Evolutionary conservation across 2,113 vertebrate genomes (phyloP), one percentile per base, ranked within the genome.

Genomic region (Gavia stellata): DNA sequence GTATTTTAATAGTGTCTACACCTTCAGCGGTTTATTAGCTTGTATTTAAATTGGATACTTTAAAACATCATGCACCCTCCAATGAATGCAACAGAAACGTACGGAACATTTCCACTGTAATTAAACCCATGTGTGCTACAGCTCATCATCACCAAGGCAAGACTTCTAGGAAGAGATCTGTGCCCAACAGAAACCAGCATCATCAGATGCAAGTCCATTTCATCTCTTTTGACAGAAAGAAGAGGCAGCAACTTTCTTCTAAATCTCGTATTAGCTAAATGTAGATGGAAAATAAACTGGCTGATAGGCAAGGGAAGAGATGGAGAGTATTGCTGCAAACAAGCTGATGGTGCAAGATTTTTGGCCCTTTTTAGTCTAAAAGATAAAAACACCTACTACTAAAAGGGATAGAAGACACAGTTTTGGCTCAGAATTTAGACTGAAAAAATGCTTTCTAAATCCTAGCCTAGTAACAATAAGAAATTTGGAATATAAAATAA

Each of bases 341-440:
- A 85, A 94, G 94, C 81, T 65, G 80, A 96, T 31, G 95, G 92
- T 79, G 50, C 7, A 34, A 72, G 81, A 72, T 68, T 94, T 96
- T 95, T 91, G 92, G 92, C 95, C 95, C 94, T 88, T 97, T 94
- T 94, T 74, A 70, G 40, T 94, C 94, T 89, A 91, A 87, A 91
- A 87, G 71, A 81, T 89, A 94, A 59, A 88, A 82, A 49, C 3
- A 9, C 66, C 74, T 80, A 91, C 89, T 90, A 44, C 71, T 84
- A 84, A 90, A 78, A 84, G 52, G 88, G 86, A 83, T 12, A 89
- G 45, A 72, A 87, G 58, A 91, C 52, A 90, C 16, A 71, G 65
- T 71, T 96, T 79, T 86, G 94, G 95, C 94, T 95, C 86, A 92
- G 92, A 96, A 95, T 91, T 92, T 62, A 85, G 97, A 79, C 33